Base-by-base conservation (phyloP, 2,888 invertebrate species). In the Chironomus tentans region DNA sequence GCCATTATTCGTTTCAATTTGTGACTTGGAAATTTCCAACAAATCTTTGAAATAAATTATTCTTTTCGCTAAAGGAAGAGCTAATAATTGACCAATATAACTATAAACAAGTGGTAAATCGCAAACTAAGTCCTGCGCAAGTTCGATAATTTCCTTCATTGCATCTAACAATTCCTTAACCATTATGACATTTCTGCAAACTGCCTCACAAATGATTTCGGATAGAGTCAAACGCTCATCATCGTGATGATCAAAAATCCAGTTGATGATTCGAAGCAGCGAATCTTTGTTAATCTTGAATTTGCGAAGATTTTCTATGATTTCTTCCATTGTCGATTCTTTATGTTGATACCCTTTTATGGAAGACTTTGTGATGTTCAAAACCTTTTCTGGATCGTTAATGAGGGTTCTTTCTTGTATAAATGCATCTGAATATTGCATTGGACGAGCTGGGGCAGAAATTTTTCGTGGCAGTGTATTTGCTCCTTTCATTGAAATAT, bases 61-160 rank as follows among this genome's bases (percentile, higher is more conserved):
- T 15, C 69, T 18, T 46, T 76, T 76, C 4, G 28, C 10, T 4
- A 76, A 18, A 13, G 69, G 76, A 56, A 76, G 61, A 5, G 69
- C 69, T 3, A 76, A 12, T 6, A 62, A 56, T 48, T 68, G 61
- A 47, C 28, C 69, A n/a, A 75, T 69, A 47, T 77, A 71, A n/a
- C 12, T 28, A 22, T 71, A 77, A 48, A 77, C 24, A 18, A 71
- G n/a, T 12, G 71, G 71, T 10, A 76, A 65, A 70, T 70, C 76
- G n/a, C 65, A 50, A 13, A 21, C 50, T 28, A 71, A 68, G 38
- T 76, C 72, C 18, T 71, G 47, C 15, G 76, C 76, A 21, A 69
- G 3, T 15, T 76, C 76, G 15, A 76, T 21, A n/a, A 21, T 61
- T 38, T 76, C 76, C 56, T 69, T 68, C n/a, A 76, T n/a, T 7